Evolutionary conservation across 2,888 invertebrate genomes (phyloP).

Genomic region (Ennomos erosarius): DNA sequence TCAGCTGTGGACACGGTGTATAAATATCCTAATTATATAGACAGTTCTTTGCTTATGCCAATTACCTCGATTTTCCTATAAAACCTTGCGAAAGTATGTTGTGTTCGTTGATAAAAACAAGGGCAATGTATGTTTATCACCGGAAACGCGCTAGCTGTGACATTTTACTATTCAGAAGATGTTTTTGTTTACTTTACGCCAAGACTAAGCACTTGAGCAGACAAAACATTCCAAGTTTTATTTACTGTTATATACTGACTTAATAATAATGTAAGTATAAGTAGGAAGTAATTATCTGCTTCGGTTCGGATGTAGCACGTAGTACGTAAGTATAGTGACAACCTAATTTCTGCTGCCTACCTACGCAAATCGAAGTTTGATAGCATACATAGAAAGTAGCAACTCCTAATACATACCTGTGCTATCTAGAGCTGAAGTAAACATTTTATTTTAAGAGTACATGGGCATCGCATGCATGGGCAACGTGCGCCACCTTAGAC

Average conservation of each 20-base stretch:
- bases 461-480: no score
- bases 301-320: no score
- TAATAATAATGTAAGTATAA: no score
- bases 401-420: no score
- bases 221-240: slow-evolving; percentile 12
- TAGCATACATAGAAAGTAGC: no score
- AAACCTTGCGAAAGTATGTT: slow-evolving; percentile 24
- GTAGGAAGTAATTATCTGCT: no score
- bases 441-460: no score
- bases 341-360: no score
- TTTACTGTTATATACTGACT: background rate
- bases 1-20: slow-evolving; percentile 8
- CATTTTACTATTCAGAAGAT: slow-evolving; percentile 10
- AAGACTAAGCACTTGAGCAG: background rate
- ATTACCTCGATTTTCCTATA: slow-evolving; percentile 11
- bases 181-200: slow-evolving; percentile 17
- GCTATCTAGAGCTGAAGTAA: no score
- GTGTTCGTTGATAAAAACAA: slow-evolving; percentile 16
- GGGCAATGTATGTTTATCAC: slow-evolving; percentile 13
- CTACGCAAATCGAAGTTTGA: no score
- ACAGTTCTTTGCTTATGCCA: slow-evolving; percentile 9
- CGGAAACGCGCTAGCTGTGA: slow-evolving; percentile 18
- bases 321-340: no score
- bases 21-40: background rate
- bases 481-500: no score